These are phyloP conservation scores for Eupithecia abbreviata DNA, from an alignment of 2,888 invertebrate genomes.

Conservation along the genomic window DNA sequence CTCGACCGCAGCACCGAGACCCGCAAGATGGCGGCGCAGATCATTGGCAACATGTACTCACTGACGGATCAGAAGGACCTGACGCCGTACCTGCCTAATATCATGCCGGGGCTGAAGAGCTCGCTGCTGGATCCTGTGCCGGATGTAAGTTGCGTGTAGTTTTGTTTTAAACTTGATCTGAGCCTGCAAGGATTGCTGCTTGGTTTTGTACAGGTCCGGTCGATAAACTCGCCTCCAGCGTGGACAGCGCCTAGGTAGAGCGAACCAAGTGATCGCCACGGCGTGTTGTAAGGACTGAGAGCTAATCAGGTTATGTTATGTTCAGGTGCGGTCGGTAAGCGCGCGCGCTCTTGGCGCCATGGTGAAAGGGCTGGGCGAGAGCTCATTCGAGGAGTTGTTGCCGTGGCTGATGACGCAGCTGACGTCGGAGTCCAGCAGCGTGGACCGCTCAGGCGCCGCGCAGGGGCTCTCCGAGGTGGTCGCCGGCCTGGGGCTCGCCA, in stretches of 20 bases:
- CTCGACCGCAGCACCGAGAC: slow-evolving; percentile 99
- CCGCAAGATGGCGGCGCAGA: slow-evolving; percentile 99
- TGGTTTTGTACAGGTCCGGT: too few species aligned
- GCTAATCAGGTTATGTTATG: not conserved
- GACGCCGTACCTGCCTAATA: slow-evolving; percentile 96
- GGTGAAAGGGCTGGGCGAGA: slow-evolving; percentile 98
- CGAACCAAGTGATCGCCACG: too few species aligned
- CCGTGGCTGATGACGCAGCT: slow-evolving; percentile 99
- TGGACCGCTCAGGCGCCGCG: slow-evolving; percentile 97
- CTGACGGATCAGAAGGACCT: slow-evolving; percentile 99
- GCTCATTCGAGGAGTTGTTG: slow-evolving; percentile 96
- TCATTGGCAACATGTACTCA: slow-evolving; percentile 99
- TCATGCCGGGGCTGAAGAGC: slow-evolving; percentile 97
- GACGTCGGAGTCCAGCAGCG: slow-evolving; percentile 96
- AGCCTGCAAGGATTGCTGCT: too few species aligned
- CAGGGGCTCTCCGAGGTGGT: slow-evolving; percentile 99
- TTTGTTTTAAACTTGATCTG: too few species aligned
- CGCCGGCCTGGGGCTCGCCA: slow-evolving; percentile 96
- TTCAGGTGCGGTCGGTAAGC: slow-evolving; percentile 95
- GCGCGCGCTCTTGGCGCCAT: slow-evolving; percentile 98
- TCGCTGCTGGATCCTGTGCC: slow-evolving; percentile 99
- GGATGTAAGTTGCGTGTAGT: slow-evolving; percentile 84
- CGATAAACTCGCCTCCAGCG: not conserved
- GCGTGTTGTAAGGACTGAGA: not conserved
- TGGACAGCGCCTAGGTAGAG: not conserved